These are phyloP conservation scores for Anthoscopus minutus DNA, from an alignment of 2,113 vertebrate species.

Conservation along the genomic window DNA sequence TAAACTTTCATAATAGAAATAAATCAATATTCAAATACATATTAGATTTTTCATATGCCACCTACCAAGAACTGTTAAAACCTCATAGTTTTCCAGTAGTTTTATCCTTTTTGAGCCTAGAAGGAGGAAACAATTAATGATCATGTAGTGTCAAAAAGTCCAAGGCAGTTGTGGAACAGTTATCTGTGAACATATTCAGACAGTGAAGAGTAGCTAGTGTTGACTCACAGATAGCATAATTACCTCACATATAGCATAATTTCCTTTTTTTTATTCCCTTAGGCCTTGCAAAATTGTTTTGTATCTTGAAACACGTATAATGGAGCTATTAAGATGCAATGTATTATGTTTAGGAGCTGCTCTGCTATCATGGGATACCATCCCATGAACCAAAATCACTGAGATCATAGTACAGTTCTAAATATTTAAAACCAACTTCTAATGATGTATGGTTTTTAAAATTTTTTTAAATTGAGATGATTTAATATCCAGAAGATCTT, in stretches of 20 bases:
- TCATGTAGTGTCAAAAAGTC: not conserved
- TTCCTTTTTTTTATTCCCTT: not conserved
- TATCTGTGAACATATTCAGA: not conserved
- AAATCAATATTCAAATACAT: not conserved
- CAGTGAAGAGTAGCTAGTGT: not conserved
- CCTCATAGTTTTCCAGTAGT: not conserved
- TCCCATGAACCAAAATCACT: not conserved
- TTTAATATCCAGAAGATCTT: not conserved
- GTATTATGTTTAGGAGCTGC: not conserved
- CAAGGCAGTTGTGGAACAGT: not conserved
- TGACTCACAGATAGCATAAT: slow-evolving; percentile 15
- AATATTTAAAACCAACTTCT: slow-evolving; percentile 28
- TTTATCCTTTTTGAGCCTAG: not conserved
- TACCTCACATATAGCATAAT: not conserved
- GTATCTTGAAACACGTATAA: slow-evolving; percentile 27
- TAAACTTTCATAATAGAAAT: not conserved
- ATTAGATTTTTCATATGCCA: not conserved
- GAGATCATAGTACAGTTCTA: not conserved
- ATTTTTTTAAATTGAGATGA: not conserved
- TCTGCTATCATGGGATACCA: not conserved
- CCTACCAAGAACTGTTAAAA: not conserved
- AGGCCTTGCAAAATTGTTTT: not conserved
- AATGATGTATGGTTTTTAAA: too few relatives aligned
- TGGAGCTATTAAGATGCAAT: slow-evolving; percentile 33
- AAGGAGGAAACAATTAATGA: not conserved